Base-by-base conservation (phyloP, 2,113 vertebrate genomes). In the Odocoileus virginianus region DNA sequence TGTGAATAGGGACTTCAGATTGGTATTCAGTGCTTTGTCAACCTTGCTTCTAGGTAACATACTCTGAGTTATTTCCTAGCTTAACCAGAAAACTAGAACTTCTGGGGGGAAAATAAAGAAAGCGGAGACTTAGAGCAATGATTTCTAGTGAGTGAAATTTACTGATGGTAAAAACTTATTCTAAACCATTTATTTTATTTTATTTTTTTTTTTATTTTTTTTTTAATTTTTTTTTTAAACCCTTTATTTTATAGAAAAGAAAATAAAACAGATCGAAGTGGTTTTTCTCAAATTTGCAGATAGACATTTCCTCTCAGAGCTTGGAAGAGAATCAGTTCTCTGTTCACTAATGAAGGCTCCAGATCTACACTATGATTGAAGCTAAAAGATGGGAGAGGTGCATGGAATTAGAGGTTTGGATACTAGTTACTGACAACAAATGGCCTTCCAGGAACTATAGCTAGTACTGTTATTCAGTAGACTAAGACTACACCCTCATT, bases 301-400 rank as follows among this genome's bases (percentile, higher is more conserved):
- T 0, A n/a, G 47, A 27, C 58, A 3, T 82, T 93, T 93, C 10
- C 64, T 47, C 2, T 54, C n/a, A 50, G 17, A 6, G 5, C 30
- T 97, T 93, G 36, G 36, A 94, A 23, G 16, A 76, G 14, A 96
- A 57, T 9, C 28, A 93, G 3, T 40, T 67, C 6, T 82, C 17
- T 61, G 1, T 54, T 50, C 27, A 30, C 21, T 40, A 3, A 78
- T 25, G 47, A 14, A 33, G 14, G 2, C 4, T n/a, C 50, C 17
- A 40, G 3, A 36, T 81, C 8, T 88, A 7, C n/a, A 61, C 19
- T 5, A 12, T 76, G 19, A 85, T 64, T 71, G 50, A 87, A 87
- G 87, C 27, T 43, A 45, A n/a, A 64, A 11, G 16, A 58, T 40
- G 17, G 58, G 43, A 88, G 17, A 54, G 4, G 6, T 21, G 6